Evolutionary conservation across 2,797 vertebrate genomes (phyloP), one percentile per base, ranked within the genome.

Genomic region (Ispidina lecontei): DNA sequence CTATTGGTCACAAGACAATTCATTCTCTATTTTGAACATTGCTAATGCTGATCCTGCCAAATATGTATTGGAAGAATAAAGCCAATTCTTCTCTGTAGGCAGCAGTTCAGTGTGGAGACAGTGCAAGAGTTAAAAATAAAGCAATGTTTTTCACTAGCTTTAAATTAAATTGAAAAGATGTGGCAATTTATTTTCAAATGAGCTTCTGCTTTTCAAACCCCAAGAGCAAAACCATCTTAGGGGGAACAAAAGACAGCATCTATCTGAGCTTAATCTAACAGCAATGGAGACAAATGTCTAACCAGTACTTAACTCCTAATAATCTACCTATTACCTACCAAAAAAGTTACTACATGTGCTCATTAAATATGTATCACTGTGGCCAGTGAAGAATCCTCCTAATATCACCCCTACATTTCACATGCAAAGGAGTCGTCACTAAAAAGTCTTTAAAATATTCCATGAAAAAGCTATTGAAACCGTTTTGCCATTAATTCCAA

Each of bases 151-250:
- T 60, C 73, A 56, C 22, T 86, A 63, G 63, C 39, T 95, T 85
- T 52, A 63, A 89, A 78, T 51, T 65, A 6, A 74, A 7, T 41
- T 77, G 73, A 56, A 92, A 85, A 78, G 35, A 59, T 63, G 20
- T 54, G 51, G 39, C 26, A 28, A 89, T 96, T 95, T 60, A 64
- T 87, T 91, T 92, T 72, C 69, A 41, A 91, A 77, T 33, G 19
- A 90, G 55, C 19, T 71, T 77, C 84, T 87, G 78, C 54, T 82
- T 94, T 94, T 69, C 87, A 93, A 95, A 84, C 14, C 14, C 47
- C 87, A 58, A 44, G n/a, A 92, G 64, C n/a, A 91, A 87, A 96
- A 77, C 29, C 71, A 87, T 47, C 37, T 84, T 74, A 82, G 25
- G 3, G 43, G 83, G 55, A 86, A 82, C 65, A 84, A 88, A 79